Evolutionary conservation across 2,888 invertebrate genomes (phyloP), one percentile per base, ranked within the genome.

Genomic region (Heliconius aoede): DNA sequence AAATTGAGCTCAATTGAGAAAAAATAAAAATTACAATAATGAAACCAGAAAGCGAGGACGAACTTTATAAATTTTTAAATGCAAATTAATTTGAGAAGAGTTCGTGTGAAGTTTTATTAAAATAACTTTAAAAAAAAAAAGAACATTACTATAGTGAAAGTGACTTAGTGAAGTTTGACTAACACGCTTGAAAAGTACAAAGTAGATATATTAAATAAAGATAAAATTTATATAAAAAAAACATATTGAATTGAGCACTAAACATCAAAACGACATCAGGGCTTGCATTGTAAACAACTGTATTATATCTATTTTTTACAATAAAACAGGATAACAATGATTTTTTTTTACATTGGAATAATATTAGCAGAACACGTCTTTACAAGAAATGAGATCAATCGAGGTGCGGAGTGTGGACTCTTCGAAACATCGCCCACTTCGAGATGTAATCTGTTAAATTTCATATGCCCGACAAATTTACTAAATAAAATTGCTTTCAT

Each of bases 401-500:
- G 36, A 24, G 4, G 11, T 32, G 32, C 4, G 13, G 11, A 15
- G 24, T 13, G 24, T 58, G 26, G 60, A 15, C 60, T 36, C 40
- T n/a, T 26, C 36, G 13, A 36, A 40, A 24, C 36, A 13, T n/a
- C 65, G 36, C 65, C 65, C 65, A 40, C 65, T 40, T n/a, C 24
- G 24, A 15, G 24, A 65, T 36, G 36, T 24, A 65, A 65, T 65
- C 65, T 65, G 65, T 65, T 65, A 24, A 65, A 40, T 65, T 40
- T 65, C 65, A 65, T 40, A 40, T 8, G 15, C 24, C 15, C 24
- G 65, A 40, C 24, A 65, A 40, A 65, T 65, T 40, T 65, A 65
- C 36, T 26, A 13, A 65, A 65, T 36, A 36, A 65, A 15, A 64
- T 32, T 2, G 36, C 36, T 65, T 65, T 65, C 24, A 40, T 65